Conservation (phyloP, 1,140 invertebrate species). For the Anagrus nilaparvatae region DNA sequence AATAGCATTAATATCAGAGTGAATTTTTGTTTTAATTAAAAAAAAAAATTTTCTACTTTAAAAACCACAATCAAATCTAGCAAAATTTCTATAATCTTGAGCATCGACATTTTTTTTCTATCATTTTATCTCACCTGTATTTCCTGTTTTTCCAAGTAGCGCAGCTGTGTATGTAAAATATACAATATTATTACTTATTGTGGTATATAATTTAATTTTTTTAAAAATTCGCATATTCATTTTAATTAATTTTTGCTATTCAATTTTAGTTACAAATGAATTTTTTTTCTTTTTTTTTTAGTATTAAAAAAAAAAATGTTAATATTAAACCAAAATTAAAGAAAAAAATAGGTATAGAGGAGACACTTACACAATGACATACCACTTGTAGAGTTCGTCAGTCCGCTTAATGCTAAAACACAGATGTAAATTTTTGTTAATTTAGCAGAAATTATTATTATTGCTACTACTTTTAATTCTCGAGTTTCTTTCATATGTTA, state of each 20-base stretch:
- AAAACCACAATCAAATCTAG: too few species aligned
- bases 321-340: constrained; percentile 2
- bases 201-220: too few species aligned
- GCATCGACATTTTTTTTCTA: constrained; percentile 16
- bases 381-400: constrained; percentile 45
- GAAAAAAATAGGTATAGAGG: too few species aligned
- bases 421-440: constrained; percentile 21
- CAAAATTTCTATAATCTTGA: constrained; percentile 11
- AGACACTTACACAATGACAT: constrained; percentile 45
- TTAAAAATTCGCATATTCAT: too few species aligned
- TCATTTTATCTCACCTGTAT: constrained; percentile 36
- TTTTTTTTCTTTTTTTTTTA: constrained; percentile 5
- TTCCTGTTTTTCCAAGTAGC: constrained; percentile 41
- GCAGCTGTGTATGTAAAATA: constrained; percentile 39
- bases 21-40: too few species aligned
- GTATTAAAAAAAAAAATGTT: constrained; percentile 4
- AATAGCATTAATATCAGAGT: too few species aligned
- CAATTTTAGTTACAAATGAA: too few species aligned
- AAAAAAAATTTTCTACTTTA: constrained; percentile 11
- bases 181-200: too few species aligned
- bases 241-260: too few species aligned
- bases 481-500: too few species aligned
- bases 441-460: constrained; percentile 7
- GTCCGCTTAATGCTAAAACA: constrained; percentile 45
- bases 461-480: too few species aligned